Conservation (phyloP, 2,797 vertebrate species). For the Picus viridis region DNA sequence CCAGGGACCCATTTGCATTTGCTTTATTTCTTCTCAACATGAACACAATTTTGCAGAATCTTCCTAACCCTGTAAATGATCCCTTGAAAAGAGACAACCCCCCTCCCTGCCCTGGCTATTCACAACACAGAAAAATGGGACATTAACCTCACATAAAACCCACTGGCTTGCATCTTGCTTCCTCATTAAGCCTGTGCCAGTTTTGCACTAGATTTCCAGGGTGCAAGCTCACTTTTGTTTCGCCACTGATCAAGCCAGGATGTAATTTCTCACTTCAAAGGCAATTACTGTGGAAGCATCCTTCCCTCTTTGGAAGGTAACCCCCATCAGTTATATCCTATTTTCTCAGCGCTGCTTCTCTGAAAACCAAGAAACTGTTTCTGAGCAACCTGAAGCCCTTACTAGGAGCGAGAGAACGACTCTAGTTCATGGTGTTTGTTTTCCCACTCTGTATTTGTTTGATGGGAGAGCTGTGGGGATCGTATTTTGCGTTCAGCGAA, state of each 20-base stretch:
- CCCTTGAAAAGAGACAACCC: neutral
- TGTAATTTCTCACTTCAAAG: neutral
- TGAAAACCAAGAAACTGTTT: constrained; percentile 19
- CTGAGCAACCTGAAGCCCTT: neutral
- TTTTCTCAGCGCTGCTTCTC: neutral
- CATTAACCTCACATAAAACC: constrained; percentile 57
- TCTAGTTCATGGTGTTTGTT: neutral
- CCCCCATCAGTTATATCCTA: neutral
- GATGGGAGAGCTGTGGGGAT: neutral
- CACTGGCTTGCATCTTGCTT: constrained; percentile 23
- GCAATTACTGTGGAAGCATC: neutral
- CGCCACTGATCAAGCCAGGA: neutral
- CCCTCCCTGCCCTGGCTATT: neutral
- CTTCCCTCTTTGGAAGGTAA: neutral
- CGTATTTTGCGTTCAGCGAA: neutral
- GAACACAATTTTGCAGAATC: neutral
- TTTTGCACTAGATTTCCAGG: constrained; percentile 31
- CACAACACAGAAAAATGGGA: constrained; percentile 34
- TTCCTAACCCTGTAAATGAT: neutral
- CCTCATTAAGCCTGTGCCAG: constrained; percentile 11
- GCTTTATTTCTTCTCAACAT: constrained; percentile 33
- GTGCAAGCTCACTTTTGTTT: neutral
- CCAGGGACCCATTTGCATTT: neutral
- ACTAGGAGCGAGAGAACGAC: neutral
- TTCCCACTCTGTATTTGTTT: constrained; percentile 20